Conservation (phyloP, 2,888 invertebrate genomes). For the Chaetoderma sp. region DNA sequence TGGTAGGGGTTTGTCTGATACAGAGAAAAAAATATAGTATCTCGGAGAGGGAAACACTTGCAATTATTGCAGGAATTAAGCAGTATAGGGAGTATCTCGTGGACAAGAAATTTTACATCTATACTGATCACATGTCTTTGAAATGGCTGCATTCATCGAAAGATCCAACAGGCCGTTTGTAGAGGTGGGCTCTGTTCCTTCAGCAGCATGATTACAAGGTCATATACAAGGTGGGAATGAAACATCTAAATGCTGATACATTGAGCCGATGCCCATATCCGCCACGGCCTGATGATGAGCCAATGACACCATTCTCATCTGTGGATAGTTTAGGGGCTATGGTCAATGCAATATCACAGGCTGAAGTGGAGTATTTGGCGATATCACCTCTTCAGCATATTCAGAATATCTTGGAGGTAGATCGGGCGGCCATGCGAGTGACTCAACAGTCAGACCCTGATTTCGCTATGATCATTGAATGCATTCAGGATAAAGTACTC, state of each 20-base stretch:
- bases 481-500: conserved; percentile 6
- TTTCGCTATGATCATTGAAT: conserved; percentile 16
- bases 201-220: conserved; percentile 7
- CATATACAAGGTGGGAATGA: no score
- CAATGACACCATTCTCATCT: no score
- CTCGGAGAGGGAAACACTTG: conserved; percentile 36
- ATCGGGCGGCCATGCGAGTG: no score
- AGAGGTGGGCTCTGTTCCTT: conserved; percentile 19
- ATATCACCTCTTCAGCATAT: no score
- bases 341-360: no score
- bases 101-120: conserved; percentile 26
- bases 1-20: conserved; percentile 26
- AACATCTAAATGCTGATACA: conserved; percentile 17
- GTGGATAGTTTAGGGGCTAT: no score
- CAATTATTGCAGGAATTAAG: conserved; percentile 34
- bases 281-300: not conserved
- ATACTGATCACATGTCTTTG: conserved; percentile 37
- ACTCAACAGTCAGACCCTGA: conserved; percentile 24
- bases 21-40: conserved; percentile 31
- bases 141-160: conserved; percentile 33
- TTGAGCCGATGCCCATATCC: conserved; percentile 24
- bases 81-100: conserved; percentile 35
- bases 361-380: no score
- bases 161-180: conserved; percentile 20
- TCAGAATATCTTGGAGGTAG: not conserved